Percentiles rank a stretch among this genome's conserved stretches.
These are phyloP conservation scores for Ciona savignyi DNA, from an alignment of 23 tunicate genomes.

Conservation along the genomic window DNA sequence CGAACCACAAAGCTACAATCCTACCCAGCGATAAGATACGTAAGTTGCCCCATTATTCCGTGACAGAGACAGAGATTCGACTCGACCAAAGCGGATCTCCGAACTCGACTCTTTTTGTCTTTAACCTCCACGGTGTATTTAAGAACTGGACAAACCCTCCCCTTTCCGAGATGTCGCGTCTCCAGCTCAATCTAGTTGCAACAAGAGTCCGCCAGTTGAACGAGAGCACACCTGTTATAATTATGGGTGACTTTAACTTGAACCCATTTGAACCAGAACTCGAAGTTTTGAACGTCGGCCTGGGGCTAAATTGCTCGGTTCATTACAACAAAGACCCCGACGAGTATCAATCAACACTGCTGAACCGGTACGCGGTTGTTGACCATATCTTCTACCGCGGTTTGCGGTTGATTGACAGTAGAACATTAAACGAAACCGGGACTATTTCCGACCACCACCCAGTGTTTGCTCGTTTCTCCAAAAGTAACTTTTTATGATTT, in stretches of 20 bases:
- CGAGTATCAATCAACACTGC: conserved; percentile 37
- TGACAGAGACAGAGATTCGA: conserved; percentile 5
- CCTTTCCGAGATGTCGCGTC: conserved; percentile 27
- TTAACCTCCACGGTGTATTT: conserved; percentile 67
- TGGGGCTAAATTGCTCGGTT: conserved; percentile 47
- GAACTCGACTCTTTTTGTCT: conserved; percentile 16
- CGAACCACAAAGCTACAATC: conserved; percentile 4
- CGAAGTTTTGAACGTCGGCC: conserved; percentile 26
- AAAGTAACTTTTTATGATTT: too few relatives aligned
- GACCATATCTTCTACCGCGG: conserved; percentile 79
- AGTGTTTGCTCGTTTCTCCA: conserved; percentile 56
- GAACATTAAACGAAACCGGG: conserved; percentile 10
- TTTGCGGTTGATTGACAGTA: conserved; percentile 11
- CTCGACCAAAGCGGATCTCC: too few relatives aligned
- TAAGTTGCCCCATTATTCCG: conserved; percentile 13
- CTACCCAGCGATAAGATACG: conserved; percentile 8
- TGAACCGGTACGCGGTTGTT: conserved; percentile 49
- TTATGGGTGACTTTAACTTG: too few relatives aligned
- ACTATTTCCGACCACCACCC: conserved; percentile 74
- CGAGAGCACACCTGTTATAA: conserved; percentile 32
- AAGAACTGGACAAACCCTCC: conserved; percentile 74
- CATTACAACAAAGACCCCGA: conserved; percentile 7
- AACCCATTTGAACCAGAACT: too few relatives aligned
- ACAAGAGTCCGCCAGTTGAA: conserved; percentile 1
- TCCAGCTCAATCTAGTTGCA: conserved; percentile 36